Evolutionary conservation across 2,888 invertebrate genomes (phyloP), one percentile per base, ranked within the genome.

Genomic region (Erebia aethiops): DNA sequence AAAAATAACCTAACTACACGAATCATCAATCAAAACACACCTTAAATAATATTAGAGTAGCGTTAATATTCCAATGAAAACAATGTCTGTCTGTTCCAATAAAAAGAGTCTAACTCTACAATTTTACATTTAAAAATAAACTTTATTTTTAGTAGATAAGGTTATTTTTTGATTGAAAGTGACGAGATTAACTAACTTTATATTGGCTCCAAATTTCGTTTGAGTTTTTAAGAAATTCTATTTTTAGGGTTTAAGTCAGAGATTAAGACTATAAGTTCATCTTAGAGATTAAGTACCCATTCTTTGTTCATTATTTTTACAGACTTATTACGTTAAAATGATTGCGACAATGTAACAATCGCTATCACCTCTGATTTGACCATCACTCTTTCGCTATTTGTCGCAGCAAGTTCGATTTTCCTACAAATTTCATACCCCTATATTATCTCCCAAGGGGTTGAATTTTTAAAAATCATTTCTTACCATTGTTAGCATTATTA

Each of bases 1-100:
- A 35, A 71, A 71, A 83, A 81, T 21, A 75, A 54, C 77, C 8
- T 58, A 74, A 68, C 13, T 61, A 21, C 58, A 57, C 3, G 3
- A 16, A 5, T 0, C 14, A 21, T 1, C 16, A 67, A 51, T 60
- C 10, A 2, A 73, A 71, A 16, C 49, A 18, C 64, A 70, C 72
- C n/a, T 61, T 76, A 62, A 14, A 0, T 0, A 1, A 0, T 14
- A 35, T 14, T 1, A 0, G 0, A 0, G 8, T 74, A 66, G 71
- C 16, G 71, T 21, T 14, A 10, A 21, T 58, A 71, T 51, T 70
- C 1, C 7, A n/a, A 46, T 64, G n/a, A 35, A 35, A 1, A 21
- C 16, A 43, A 13, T 54, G 11, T 18, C 46, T 18, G 21, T 1
- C 14, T 13, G 8, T 49, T 18, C 14, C 46, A 21, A 14, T 9